phyloP scores from a whole-genome alignment of 2,797 vertebrate species.

The Anolis apletophallus region DNA sequence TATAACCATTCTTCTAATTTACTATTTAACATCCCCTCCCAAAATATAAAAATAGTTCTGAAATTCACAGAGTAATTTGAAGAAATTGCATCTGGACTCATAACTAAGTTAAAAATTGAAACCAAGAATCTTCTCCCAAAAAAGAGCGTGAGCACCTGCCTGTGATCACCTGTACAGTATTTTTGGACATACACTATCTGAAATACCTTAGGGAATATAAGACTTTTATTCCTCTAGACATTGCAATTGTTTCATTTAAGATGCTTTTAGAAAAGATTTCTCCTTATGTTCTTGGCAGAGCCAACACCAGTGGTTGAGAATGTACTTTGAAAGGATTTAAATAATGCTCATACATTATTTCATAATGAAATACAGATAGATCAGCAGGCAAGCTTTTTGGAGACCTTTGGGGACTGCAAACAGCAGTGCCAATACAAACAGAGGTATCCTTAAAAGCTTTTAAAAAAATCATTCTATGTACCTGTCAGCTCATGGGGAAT shows the following conservation, averaged over 20 bases:
- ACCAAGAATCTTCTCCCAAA: too few relatives aligned
- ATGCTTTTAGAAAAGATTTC: not conserved
- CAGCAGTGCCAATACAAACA: not conserved
- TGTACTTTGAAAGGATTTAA: conserved; percentile 40
- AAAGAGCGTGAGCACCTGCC: not conserved
- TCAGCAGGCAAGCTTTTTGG: conserved; percentile 11
- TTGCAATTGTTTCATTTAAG: not conserved
- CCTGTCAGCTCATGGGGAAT: not conserved
- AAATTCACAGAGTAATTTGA: not conserved
- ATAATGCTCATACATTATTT: conserved; percentile 7
- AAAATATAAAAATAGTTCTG: not conserved
- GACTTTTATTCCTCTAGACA: not conserved
- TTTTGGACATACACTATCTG: not conserved
- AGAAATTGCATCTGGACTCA: not conserved
- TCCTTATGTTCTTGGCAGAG: not conserved
- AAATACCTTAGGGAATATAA: not conserved
- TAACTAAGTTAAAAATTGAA: too few relatives aligned
- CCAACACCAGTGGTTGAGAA: conserved; percentile 35
- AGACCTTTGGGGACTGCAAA: conserved; percentile 16
- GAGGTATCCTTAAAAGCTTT: conserved; percentile 30
- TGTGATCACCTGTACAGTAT: not conserved
- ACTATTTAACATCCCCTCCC: too few relatives aligned
- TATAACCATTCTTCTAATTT: too few relatives aligned
- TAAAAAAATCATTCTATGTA: conserved; percentile 13
- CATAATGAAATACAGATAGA: conserved; percentile 20